These are phyloP conservation scores for Drosophila aff. DNA, from an alignment of 1,140 invertebrate genomes.

Conservation along the genomic window DNA sequence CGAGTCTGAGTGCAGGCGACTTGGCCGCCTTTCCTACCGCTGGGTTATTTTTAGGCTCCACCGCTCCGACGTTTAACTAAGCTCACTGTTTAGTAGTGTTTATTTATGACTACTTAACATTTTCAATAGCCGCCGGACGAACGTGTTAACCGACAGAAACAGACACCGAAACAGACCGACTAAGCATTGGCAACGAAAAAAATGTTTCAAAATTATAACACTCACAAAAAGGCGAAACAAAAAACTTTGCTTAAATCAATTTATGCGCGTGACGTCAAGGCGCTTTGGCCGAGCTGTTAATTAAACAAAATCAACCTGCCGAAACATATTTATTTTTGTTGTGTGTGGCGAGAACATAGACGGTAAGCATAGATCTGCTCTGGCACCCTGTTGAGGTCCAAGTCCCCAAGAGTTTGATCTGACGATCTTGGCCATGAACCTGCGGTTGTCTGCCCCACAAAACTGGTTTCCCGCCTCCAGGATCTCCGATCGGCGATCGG, in stretches of 20 bases:
- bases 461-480: slow-evolving; percentile 60
- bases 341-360: neutral
- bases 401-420: slow-evolving; percentile 5
- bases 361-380: slow-evolving; percentile 34
- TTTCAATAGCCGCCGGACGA: slow-evolving; percentile 59
- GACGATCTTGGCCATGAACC: slow-evolving; percentile 47
- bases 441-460: slow-evolving; percentile 33
- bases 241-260: slow-evolving; percentile 54
- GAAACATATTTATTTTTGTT: slow-evolving; percentile 30
- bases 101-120: slow-evolving; percentile 81
- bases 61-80: slow-evolving; percentile 57
- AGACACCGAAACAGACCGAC: slow-evolving; percentile 31
- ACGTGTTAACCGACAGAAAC: slow-evolving; percentile 69
- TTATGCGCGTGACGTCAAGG: slow-evolving; percentile 79
- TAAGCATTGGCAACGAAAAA: slow-evolving; percentile 28
- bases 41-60: slow-evolving; percentile 55
- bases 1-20: slow-evolving; percentile 5
- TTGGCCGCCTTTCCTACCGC: slow-evolving; percentile 8
- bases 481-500: slow-evolving; percentile 27
- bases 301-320: slow-evolving; percentile 71
- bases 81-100: slow-evolving; percentile 73
- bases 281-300: slow-evolving; percentile 55
- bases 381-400: slow-evolving; percentile 28
- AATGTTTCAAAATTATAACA: slow-evolving; percentile 20
- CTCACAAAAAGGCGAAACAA: slow-evolving; percentile 27